A percentile compares a stretch with the other conserved stretches of the same genome.
phyloP scores from a whole-genome alignment of 2,113 vertebrate genomes.

The Poecile atricapillus region DNA sequence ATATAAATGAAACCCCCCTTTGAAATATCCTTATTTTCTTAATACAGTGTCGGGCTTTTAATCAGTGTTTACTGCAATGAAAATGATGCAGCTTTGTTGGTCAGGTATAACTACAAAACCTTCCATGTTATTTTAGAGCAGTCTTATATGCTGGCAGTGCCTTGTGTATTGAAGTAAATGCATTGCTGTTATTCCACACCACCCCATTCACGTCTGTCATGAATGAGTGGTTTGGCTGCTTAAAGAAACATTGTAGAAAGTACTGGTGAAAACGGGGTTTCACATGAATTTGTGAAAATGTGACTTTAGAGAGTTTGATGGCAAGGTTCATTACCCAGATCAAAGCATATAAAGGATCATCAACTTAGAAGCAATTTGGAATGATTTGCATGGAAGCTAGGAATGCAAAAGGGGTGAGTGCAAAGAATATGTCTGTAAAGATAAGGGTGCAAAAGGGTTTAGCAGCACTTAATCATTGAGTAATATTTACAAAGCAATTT shows the following conservation, averaged over 20 bases:
- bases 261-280: not conserved
- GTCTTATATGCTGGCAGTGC: not conserved
- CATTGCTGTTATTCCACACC: not conserved
- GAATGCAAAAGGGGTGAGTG: not conserved
- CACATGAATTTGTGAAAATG: not conserved
- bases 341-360: not conserved
- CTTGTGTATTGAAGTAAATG: accelerated
- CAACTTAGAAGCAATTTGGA: not conserved
- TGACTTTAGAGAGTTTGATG: not conserved
- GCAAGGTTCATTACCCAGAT: not conserved
- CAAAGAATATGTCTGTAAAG: not conserved
- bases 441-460: not conserved
- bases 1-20: not conserved
- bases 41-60: not conserved
- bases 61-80: not conserved
- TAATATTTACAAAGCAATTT: not conserved
- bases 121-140: not conserved
- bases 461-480: not conserved
- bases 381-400: not conserved
- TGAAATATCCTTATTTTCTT: not conserved
- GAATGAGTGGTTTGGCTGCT: not conserved
- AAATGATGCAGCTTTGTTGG: not conserved
- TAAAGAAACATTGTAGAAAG: not conserved
- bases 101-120: not conserved
- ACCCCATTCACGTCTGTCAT: not conserved